phyloP scores from a whole-genome alignment of 2,113 vertebrate genomes.

The Phrynosoma platyrhinos region DNA sequence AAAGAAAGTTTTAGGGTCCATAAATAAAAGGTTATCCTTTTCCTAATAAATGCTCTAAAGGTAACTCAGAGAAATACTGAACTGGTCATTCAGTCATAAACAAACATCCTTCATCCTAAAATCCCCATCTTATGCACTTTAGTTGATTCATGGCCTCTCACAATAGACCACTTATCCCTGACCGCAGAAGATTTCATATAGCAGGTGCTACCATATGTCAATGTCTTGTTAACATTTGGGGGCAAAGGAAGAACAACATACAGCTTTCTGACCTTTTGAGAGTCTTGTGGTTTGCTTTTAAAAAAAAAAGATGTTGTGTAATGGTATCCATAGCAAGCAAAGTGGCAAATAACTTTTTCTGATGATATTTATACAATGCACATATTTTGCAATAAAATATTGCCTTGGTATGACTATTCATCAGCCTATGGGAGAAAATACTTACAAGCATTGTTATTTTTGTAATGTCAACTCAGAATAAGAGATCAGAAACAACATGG shows the following conservation, averaged over 20 bases:
- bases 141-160: conserved; percentile 72
- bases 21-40: conserved; percentile 72
- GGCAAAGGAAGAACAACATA: conserved; percentile 5
- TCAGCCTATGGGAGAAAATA: background rate
- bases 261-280: conserved; percentile 40
- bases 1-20: conserved; percentile 48
- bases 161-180: conserved; percentile 59
- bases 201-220: conserved; percentile 55
- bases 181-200: conserved; percentile 62
- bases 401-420: conserved; percentile 33
- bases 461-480: background rate
- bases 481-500: background rate
- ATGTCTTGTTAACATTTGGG: conserved; percentile 65
- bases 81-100: conserved; percentile 67
- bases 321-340: conserved; percentile 6
- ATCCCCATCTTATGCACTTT: conserved; percentile 53
- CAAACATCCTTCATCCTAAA: conserved; percentile 66
- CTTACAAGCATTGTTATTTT: background rate
- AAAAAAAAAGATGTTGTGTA: background rate
- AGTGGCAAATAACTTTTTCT: conserved; percentile 12
- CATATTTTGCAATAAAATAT: conserved; percentile 20
- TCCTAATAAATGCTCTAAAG: conserved; percentile 73
- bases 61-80: conserved; percentile 73
- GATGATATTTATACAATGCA: conserved; percentile 19
- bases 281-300: no score